A percentile compares a stretch with the other conserved stretches of the same genome.
Evolutionary conservation across 1,140 invertebrate genomes (phyloP).

Genomic region (Oncopodura yosiiana): DNA sequence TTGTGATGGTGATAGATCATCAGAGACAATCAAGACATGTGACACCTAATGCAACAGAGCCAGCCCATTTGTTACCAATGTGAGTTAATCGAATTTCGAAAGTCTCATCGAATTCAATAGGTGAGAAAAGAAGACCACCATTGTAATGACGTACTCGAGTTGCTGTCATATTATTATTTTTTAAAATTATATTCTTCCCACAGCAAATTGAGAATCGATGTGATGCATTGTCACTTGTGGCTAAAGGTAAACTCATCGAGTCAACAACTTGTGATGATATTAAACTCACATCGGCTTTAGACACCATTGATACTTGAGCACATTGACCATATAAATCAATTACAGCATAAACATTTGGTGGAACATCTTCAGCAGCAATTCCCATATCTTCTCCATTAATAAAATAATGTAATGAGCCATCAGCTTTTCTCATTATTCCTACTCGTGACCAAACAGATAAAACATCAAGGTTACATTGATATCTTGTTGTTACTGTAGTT

Average conservation of each 20-base stretch:
- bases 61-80: slow-evolving; percentile 56
- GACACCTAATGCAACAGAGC: slow-evolving; percentile 64
- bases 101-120: slow-evolving; percentile 45
- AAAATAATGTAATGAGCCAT: slow-evolving; percentile 79
- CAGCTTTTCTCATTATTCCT: slow-evolving; percentile 77
- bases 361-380: slow-evolving; percentile 68
- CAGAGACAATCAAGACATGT: slow-evolving; percentile 56
- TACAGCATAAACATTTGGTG: slow-evolving; percentile 78
- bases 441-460: slow-evolving; percentile 63
- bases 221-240: slow-evolving; percentile 23
- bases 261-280: slow-evolving; percentile 35
- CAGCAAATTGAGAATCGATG: slow-evolving; percentile 55
- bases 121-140: slow-evolving; percentile 45
- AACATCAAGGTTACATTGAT: slow-evolving; percentile 70
- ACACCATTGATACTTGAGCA: slow-evolving; percentile 61
- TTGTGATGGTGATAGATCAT: slow-evolving; percentile 47
- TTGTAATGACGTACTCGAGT: slow-evolving; percentile 53
- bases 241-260: slow-evolving; percentile 32
- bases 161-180: slow-evolving; percentile 57
- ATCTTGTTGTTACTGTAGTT: slow-evolving; percentile 67
- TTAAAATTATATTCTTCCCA: slow-evolving; percentile 60
- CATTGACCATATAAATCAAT: slow-evolving; percentile 91
- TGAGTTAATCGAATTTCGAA: slow-evolving; percentile 55
- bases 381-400: slow-evolving; percentile 85
- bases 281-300: slow-evolving; percentile 34